phyloP scores from a whole-genome alignment of 2,888 invertebrate genomes.

The Lasioglossum figueresi region DNA sequence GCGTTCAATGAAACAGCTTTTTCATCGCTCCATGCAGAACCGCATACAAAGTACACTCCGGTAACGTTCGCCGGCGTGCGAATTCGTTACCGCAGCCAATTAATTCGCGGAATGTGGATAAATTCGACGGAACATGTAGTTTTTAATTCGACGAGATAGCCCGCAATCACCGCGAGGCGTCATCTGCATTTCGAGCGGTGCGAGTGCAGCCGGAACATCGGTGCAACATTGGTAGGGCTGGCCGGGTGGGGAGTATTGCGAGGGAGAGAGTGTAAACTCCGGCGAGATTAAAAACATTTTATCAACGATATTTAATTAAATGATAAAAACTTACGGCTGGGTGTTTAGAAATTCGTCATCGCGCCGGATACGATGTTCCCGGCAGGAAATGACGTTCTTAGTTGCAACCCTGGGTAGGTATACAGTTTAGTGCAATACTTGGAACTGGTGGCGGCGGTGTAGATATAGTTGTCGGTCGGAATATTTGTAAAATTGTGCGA shows the following conservation, averaged over 20 bases:
- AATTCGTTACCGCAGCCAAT: constrained; percentile 4
- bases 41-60: neutral
- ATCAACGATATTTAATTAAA: constrained; percentile 79
- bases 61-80: neutral
- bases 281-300: constrained; percentile 75
- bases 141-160: constrained; percentile 30
- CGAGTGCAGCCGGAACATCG: constrained; percentile 10
- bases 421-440: constrained; percentile 43
- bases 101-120: neutral
- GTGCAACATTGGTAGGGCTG: constrained; percentile 12
- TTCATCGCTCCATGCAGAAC: neutral
- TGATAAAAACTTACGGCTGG: constrained; percentile 68
- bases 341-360: constrained; percentile 71
- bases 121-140: neutral
- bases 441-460: neutral
- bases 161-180: neutral
- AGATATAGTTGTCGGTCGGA: neutral
- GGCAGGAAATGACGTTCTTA: constrained; percentile 45
- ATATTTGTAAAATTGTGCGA: neutral
- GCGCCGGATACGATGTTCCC: constrained; percentile 32
- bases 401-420: constrained; percentile 38
- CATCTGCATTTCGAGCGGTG: constrained; percentile 4
- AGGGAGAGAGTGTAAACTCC: constrained; percentile 30
- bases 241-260: neutral
- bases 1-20: neutral